Base-by-base conservation (phyloP, 2,888 invertebrate genomes). In the Caenorhabditis sp. region DNA sequence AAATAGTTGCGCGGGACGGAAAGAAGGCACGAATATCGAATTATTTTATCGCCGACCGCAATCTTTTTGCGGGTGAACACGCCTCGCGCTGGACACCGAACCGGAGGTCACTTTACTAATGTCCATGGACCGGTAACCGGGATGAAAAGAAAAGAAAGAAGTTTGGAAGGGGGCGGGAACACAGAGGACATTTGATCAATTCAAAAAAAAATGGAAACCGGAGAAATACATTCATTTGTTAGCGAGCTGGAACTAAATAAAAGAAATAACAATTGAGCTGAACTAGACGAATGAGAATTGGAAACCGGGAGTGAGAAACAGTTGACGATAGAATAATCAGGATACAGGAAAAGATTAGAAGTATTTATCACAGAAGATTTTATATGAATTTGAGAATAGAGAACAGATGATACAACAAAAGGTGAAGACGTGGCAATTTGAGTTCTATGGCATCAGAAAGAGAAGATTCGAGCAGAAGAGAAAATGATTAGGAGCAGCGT, bases 31-130 rank as follows among this genome's bases (percentile, higher is more conserved):
- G 65, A 74, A 74, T 74, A 67, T 37, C 51, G 74, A 74, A 51
- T 65, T 51, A 67, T 58, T 65, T 74, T 67, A 74, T 74, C 74
- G 74, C 65, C 74, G 74, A 74, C 74, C 74, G 74, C 74, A 74
- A 74, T 74, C 74, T 74, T 24, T 58, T 58, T 47, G 47, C 47
- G 47, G 47, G 47, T 11, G 47, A 4, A 47, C 3, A 47, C 47
- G 47, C 3, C 4, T 47, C 5, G 47, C 3, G 13, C 40, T 40
- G 40, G 40, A 40, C 40, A 13, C 40, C 11, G 40, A 40, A 40
- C 40, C 47, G 47, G 47, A 47, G 47, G 47, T 47, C 47, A 47
- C 47, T 47, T 47, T 47, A 47, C 47, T 47, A 40, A 18, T 20
- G 47, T 47, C 47, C 18, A 47, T 1, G 4, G 20, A 20, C 20